A percentile compares a stretch with the other conserved stretches of the same genome.
Conservation (phyloP, 2,113 vertebrate species). For the Malurus melanocephalus region DNA sequence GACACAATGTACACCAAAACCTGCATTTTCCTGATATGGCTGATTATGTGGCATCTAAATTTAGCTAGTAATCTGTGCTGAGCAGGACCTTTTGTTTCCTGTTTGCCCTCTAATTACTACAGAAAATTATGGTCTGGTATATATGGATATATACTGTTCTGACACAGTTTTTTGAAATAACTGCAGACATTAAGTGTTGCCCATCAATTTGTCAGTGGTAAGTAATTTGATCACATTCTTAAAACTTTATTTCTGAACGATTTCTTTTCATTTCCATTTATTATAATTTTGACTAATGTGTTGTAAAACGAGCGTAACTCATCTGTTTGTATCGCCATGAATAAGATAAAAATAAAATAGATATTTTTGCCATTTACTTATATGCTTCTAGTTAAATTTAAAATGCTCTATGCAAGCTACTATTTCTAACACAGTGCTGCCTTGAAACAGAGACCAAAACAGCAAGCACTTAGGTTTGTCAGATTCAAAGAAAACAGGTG, state of each 20-base stretch:
- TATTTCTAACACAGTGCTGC: not conserved
- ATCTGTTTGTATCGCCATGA: not conserved
- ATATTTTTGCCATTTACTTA: not conserved
- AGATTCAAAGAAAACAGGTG: not conserved
- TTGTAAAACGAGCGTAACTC: not conserved
- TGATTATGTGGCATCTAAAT: conserved; percentile 11
- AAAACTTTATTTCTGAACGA: not conserved
- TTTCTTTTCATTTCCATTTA: not conserved
- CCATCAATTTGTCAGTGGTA: not conserved
- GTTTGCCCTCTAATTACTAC: conserved; percentile 7
- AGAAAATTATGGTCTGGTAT: not conserved
- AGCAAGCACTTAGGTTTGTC: not conserved
- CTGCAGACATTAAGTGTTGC: not conserved
- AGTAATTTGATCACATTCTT: not conserved
- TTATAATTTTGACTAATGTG: not conserved
- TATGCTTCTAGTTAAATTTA: not conserved
- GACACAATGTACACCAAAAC: not conserved
- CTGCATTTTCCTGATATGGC: conserved; percentile 14
- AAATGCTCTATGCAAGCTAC: not conserved
- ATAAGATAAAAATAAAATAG: not conserved
- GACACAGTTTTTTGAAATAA: not conserved
- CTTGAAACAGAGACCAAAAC: not conserved
- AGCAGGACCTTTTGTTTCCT: conserved; percentile 8
- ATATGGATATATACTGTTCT: not conserved
- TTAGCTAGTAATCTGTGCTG: conserved; percentile 17